Percentiles rank a stretch among this genome's conserved stretches.
phyloP scores from a whole-genome alignment of 2,113 vertebrate species.

The Psophia crepitans region DNA sequence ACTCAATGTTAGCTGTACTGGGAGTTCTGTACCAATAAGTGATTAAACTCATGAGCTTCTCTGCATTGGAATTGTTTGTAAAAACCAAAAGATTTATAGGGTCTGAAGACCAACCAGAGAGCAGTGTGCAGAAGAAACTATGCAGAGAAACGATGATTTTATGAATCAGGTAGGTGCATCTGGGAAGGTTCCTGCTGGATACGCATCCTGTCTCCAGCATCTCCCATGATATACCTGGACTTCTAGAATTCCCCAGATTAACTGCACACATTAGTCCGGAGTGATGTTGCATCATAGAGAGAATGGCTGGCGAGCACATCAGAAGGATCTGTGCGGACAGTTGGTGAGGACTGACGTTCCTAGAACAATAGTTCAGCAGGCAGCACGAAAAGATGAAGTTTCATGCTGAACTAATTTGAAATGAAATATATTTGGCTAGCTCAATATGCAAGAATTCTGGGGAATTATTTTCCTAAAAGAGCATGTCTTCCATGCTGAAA shows the following conservation, averaged over 20 bases:
- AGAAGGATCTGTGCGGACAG: background rate
- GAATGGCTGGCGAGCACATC: background rate
- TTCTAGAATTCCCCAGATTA: background rate
- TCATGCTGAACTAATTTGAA: background rate
- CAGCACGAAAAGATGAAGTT: background rate
- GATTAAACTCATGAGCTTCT: background rate
- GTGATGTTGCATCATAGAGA: fast-evolving
- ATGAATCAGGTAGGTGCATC: background rate
- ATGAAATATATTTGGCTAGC: background rate
- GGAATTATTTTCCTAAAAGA: background rate
- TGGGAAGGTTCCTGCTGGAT: background rate
- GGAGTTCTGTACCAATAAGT: background rate
- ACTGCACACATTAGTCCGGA: no score
- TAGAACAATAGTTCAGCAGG: background rate
- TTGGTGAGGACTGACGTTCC: fast-evolving
- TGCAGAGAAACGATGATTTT: background rate
- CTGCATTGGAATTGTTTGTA: background rate
- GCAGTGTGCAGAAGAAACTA: background rate
- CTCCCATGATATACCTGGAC: background rate
- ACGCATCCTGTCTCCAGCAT: fast-evolving
- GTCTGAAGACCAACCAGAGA: background rate
- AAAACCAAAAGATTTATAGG: background rate
- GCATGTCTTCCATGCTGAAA: background rate
- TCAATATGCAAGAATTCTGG: background rate
- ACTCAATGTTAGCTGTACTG: background rate